Percentiles rank a stretch among this genome's conserved stretches.
These are phyloP conservation scores for Penelope pileata DNA, from an alignment of 2,113 vertebrate genomes.

Conservation along the genomic window DNA sequence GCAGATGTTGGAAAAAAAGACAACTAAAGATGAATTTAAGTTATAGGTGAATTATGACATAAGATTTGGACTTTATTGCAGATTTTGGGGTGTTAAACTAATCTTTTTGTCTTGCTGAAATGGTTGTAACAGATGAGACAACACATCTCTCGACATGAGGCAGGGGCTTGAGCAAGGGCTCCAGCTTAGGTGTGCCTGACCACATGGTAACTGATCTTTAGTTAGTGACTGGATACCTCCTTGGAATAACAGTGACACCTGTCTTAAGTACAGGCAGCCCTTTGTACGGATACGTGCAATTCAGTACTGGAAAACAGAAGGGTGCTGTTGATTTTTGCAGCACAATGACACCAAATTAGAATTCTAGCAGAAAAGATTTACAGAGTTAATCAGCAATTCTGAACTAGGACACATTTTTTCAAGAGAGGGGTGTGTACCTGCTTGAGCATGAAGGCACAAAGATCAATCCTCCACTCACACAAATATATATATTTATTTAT, in stretches of 20 bases:
- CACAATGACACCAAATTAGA: not conserved
- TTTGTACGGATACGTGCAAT: not conserved
- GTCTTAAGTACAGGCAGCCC: not conserved
- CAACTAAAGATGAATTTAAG: not conserved
- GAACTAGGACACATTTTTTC: not conserved
- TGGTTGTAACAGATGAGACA: not conserved
- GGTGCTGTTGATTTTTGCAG: not conserved
- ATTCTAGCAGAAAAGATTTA: not conserved
- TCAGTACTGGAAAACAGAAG: not conserved
- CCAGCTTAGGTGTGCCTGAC: not conserved
- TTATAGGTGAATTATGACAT: not conserved
- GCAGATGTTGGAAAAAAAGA: not conserved
- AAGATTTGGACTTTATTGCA: not conserved
- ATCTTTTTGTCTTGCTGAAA: not conserved
- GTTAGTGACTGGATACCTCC: not conserved
- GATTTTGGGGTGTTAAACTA: not conserved
- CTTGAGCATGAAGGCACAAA: not conserved
- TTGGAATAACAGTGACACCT: not conserved
- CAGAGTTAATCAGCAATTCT: not conserved
- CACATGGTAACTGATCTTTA: not conserved
- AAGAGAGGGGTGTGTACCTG: not conserved
- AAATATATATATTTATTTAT: constrained; percentile 22
- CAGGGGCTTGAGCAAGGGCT: not conserved
- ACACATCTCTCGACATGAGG: not conserved
- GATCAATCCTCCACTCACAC: not conserved